phyloP scores from a whole-genome alignment of 2,797 vertebrate species.

The Anguilla megastoma region DNA sequence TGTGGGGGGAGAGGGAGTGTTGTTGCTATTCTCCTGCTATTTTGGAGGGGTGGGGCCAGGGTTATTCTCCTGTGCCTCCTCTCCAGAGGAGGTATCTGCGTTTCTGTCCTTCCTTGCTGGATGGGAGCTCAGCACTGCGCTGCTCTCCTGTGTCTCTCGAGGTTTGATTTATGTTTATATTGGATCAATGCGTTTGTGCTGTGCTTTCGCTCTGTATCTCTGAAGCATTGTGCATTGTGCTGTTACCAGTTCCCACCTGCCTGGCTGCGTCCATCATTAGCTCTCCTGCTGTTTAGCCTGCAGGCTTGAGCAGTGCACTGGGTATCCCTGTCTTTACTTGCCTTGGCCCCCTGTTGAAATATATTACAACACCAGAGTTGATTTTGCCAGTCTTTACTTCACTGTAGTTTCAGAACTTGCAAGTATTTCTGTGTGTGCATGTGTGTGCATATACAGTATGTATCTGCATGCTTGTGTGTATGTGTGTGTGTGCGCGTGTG shows the following conservation, averaged over 20 bases:
- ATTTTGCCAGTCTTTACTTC: neutral
- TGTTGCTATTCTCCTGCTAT: neutral
- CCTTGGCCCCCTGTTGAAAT: neutral
- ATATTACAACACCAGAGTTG: neutral
- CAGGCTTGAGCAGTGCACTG: neutral
- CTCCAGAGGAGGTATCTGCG: neutral
- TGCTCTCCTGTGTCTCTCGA: neutral
- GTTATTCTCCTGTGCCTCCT: neutral
- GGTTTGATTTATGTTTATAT: neutral
- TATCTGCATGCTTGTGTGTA: neutral
- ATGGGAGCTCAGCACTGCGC: neutral
- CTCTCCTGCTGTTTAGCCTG: slow-evolving; percentile 1
- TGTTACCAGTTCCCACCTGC: neutral
- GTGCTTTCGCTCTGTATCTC: neutral
- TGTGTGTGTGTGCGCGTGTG: neutral
- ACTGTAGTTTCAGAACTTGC: neutral
- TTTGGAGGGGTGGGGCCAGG: neutral
- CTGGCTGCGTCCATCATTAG: neutral
- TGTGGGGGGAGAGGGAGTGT: neutral
- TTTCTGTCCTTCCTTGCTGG: neutral
- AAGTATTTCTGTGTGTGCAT: neutral
- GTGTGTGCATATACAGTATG: neutral
- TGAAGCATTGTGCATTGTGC: neutral
- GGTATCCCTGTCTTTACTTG: slow-evolving; percentile 12
- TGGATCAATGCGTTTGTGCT: neutral